These are phyloP conservation scores for Reinhardtius hippoglossoides DNA, from an alignment of 2,113 vertebrate species.

Conservation along the genomic window DNA sequence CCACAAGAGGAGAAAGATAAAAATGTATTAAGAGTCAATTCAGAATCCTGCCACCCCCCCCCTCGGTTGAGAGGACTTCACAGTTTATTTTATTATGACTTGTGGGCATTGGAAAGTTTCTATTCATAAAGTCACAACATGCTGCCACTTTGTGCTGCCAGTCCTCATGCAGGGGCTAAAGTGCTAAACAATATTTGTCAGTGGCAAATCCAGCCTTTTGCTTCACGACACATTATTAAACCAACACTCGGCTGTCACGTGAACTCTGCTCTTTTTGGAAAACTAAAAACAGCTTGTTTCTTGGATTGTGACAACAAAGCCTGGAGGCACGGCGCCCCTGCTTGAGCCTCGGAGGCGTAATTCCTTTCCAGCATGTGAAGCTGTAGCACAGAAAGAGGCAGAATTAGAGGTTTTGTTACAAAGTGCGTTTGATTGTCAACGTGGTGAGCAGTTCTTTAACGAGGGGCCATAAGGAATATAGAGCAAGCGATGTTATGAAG, in stretches of 20 bases:
- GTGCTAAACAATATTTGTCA: too few relatives aligned
- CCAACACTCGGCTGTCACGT: not conserved
- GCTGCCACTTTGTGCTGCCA: not conserved
- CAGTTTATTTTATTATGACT: constrained; percentile 25
- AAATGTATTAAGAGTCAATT: constrained; percentile 17
- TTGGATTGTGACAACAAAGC: constrained; percentile 10
- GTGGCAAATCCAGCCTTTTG: not conserved
- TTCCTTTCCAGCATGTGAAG: not conserved
- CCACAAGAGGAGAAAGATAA: constrained; percentile 14
- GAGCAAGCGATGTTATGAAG: too few relatives aligned
- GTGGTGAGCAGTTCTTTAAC: too few relatives aligned
- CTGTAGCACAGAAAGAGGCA: not conserved
- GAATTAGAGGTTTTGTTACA: not conserved
- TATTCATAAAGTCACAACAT: constrained; percentile 9
- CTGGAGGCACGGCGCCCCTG: not conserved
- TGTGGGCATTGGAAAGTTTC: not conserved
- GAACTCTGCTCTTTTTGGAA: too few relatives aligned
- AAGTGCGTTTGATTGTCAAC: too few relatives aligned
- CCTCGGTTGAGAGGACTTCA: constrained; percentile 8
- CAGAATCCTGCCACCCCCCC: constrained; percentile 34
- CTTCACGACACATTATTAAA: not conserved
- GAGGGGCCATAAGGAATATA: too few relatives aligned
- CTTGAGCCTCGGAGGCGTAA: not conserved
- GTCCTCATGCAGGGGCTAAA: not conserved
- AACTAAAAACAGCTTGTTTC: not conserved